Percentiles rank a stretch among this genome's conserved stretches.
These are phyloP conservation scores for Pheosia tremula DNA, from an alignment of 2,888 invertebrate genomes.

Conservation along the genomic window DNA sequence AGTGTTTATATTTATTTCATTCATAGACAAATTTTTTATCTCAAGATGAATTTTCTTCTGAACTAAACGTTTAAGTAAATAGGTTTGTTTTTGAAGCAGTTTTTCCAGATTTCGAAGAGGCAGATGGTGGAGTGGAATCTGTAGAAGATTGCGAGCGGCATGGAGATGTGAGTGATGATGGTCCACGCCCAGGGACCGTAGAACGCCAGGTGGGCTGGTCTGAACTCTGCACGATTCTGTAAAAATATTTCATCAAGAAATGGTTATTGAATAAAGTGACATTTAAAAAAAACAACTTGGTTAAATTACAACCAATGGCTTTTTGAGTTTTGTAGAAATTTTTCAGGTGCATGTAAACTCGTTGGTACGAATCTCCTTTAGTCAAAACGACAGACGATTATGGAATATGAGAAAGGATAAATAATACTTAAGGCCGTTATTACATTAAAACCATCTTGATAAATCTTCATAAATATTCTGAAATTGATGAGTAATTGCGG, in stretches of 20 bases:
- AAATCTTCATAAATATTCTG: neutral
- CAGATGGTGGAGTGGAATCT: constrained; percentile 96
- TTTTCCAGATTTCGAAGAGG: constrained; percentile 96
- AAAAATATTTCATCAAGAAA: constrained; percentile 23
- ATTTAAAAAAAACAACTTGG: too few relatives aligned
- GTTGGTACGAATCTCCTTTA: too few relatives aligned
- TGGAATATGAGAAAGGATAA: too few relatives aligned
- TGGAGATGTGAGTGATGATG: constrained; percentile 94
- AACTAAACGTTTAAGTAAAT: constrained; percentile 74
- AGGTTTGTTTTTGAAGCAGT: constrained; percentile 90
- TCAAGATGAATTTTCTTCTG: neutral
- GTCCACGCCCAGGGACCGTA: constrained; percentile 96
- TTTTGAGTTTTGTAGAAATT: too few relatives aligned
- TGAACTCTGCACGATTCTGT: constrained; percentile 91
- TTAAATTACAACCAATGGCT: too few relatives aligned
- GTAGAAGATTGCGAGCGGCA: constrained; percentile 95
- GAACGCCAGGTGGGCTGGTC: constrained; percentile 92
- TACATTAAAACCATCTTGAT: too few relatives aligned
- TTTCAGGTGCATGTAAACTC: too few relatives aligned
- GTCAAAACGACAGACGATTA: too few relatives aligned
- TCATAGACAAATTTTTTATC: neutral
- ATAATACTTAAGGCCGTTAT: too few relatives aligned
- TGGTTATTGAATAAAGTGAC: neutral
- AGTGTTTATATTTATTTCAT: neutral
- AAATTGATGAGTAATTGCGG: neutral